Evolutionary conservation across 2,113 vertebrate species (phyloP).

Genomic region (Copsychus sechellarum): DNA sequence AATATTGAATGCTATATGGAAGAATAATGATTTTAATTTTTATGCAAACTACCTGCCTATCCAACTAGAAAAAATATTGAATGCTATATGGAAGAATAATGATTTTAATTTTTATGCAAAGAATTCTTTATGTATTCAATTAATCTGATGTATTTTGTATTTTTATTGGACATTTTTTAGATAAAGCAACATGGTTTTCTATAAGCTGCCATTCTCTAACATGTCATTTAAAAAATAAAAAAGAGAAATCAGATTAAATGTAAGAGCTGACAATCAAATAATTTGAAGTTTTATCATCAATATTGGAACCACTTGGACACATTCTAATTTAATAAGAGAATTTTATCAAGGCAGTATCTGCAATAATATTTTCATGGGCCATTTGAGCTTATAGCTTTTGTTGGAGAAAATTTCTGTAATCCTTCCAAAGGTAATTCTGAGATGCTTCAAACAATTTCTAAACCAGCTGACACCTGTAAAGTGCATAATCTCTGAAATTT

Average conservation of each 20-base stretch:
- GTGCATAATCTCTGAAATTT: not conserved
- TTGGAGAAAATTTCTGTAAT: not conserved
- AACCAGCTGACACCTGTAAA: not conserved
- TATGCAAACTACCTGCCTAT: not conserved
- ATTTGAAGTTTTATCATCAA: not conserved
- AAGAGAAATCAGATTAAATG: fast-evolving
- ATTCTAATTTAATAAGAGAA: not conserved
- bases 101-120: not conserved
- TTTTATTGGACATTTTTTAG: not conserved
- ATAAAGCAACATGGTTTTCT: not conserved
- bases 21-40: not conserved
- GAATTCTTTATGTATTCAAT: not conserved
- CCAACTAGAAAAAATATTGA: not conserved
- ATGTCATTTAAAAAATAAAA: not conserved
- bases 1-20: not conserved
- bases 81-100: not conserved
- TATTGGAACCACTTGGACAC: not conserved
- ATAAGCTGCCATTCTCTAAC: fast-evolving
- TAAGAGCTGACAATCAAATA: not conserved
- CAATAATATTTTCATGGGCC: not conserved
- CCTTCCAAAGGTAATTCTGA: not conserved
- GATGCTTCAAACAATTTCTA: not conserved
- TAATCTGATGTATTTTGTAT: not conserved
- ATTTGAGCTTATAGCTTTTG: not conserved
- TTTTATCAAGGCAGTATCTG: not conserved